phyloP scores from a whole-genome alignment of 1,140 invertebrate genomes.

The Papilio machaon region DNA sequence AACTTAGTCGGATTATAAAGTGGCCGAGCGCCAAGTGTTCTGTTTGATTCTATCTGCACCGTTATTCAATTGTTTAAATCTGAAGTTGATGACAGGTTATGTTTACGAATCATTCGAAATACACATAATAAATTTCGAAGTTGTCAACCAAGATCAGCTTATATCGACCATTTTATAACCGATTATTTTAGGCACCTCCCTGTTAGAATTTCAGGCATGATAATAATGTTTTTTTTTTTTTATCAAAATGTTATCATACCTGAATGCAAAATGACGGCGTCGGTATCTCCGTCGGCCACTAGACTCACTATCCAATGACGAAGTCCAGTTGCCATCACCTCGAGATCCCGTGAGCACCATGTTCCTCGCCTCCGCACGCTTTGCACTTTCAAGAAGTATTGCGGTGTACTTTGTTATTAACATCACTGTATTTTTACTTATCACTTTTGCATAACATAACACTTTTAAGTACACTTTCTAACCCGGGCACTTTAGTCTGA shows the following conservation, averaged over 20 bases:
- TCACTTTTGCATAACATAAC: slow-evolving; percentile 50
- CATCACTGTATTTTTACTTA: slow-evolving; percentile 58
- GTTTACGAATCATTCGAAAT: neutral
- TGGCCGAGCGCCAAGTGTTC: neutral
- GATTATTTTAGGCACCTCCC: neutral
- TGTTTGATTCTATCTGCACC: neutral
- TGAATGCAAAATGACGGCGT: slow-evolving; percentile 64
- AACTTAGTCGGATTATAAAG: neutral
- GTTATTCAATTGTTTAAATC: slow-evolving; percentile 10
- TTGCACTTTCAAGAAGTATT: slow-evolving; percentile 78
- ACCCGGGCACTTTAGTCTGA: neutral
- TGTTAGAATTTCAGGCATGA: neutral
- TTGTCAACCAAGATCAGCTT: too few species aligned
- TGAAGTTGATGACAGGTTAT: neutral
- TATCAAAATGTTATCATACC: slow-evolving; percentile 47
- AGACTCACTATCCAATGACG: slow-evolving; percentile 61
- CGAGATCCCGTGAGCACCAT: slow-evolving; percentile 49
- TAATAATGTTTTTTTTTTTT: neutral
- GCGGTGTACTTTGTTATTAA: slow-evolving; percentile 80
- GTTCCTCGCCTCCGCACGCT: slow-evolving; percentile 68
- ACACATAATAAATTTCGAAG: neutral
- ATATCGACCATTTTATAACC: too few species aligned
- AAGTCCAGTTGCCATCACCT: slow-evolving; percentile 56
- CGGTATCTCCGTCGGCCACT: slow-evolving; percentile 55
- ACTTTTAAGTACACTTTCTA: slow-evolving; percentile 25